Evolutionary conservation across 2,888 invertebrate species (phyloP), one percentile per base, ranked within the genome.

Genomic region (Parapristionchus giblindavisi): DNA sequence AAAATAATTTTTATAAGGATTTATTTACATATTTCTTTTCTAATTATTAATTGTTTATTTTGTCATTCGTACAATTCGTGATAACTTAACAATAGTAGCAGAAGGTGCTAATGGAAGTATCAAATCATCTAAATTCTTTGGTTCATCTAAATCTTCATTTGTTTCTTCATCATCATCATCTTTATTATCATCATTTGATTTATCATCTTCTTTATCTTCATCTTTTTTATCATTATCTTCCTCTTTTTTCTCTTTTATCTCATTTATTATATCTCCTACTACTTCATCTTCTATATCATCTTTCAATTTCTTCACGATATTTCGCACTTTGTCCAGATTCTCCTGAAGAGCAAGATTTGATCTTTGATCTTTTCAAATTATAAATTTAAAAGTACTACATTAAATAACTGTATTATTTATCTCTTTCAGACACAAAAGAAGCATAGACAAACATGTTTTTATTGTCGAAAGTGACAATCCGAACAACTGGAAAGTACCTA

Each of bases 251-350:
- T 66, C 66, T 51, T 66, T 51, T 48, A 66, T 66, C 34, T 51
- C 66, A 24, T 27, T 36, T 21, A 66, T 48, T 3, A 66, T 38
- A 21, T 66, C 66, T 66, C 66, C 66, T 0, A 66, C 66, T 51
- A 66, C 51, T 66, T 66, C 66, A 3, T 66, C 66, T 24, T 66
- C 51, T 51, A 66, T n/a, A 51, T 66, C 51, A 6, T 66, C 66
- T 32, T 51, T 48, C 51, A 66, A 51, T n/a, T 66, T 66, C n/a
- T 36, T 66, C 14, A 66, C 66, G 8, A 66, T 66, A 48, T 48
- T 66, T 51, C 51, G 29, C 3, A 66, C 43, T n/a, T 66, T 63
- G 40, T 63, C 43, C 17, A 40, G 27, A 17, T n/a, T 38, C 40
- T 63, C 63, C 63, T 63, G 24, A 14, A 63, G 29, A 17, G 21